These are phyloP conservation scores for Nomada fabriciana DNA, from an alignment of 2,888 invertebrate genomes.

Conservation along the genomic window DNA sequence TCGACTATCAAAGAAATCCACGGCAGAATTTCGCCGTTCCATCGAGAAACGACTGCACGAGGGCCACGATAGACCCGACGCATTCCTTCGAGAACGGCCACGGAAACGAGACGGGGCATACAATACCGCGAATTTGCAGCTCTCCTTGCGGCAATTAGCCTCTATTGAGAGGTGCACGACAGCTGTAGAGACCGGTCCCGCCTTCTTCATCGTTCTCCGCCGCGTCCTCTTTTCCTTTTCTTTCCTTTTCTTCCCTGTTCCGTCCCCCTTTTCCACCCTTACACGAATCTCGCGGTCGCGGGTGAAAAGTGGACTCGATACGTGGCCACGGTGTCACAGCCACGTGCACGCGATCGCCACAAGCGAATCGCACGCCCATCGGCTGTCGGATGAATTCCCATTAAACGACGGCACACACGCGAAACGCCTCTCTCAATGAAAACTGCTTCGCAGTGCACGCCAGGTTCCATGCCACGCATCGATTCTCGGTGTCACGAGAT, in stretches of 20 bases:
- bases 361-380: constrained; percentile 64
- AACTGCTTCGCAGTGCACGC: constrained; percentile 16
- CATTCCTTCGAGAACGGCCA: constrained; percentile 59
- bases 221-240: background rate
- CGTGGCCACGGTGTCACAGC: constrained; percentile 46
- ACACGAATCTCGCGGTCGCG: constrained; percentile 33
- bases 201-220: constrained; percentile 39
- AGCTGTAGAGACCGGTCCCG: constrained; percentile 57
- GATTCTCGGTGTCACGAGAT: constrained; percentile 31
- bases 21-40: background rate
- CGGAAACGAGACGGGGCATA: constrained; percentile 62
- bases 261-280: constrained; percentile 12
- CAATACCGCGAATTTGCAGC: constrained; percentile 73
- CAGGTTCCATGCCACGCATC: constrained; percentile 7
- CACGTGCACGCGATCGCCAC: constrained; percentile 67
- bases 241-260: constrained; percentile 8
- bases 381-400: constrained; percentile 70
- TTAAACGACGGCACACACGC: constrained; percentile 48
- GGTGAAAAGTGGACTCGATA: constrained; percentile 51
- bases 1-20: too few species aligned
- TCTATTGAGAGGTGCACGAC: constrained; percentile 70
- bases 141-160: constrained; percentile 72
- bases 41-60: constrained; percentile 5
- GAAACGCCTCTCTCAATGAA: constrained; percentile 50
- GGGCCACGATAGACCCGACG: constrained; percentile 10